phyloP scores from a whole-genome alignment of 92 coral and sea anemone species.

The Epizoanthus scotinus region DNA sequence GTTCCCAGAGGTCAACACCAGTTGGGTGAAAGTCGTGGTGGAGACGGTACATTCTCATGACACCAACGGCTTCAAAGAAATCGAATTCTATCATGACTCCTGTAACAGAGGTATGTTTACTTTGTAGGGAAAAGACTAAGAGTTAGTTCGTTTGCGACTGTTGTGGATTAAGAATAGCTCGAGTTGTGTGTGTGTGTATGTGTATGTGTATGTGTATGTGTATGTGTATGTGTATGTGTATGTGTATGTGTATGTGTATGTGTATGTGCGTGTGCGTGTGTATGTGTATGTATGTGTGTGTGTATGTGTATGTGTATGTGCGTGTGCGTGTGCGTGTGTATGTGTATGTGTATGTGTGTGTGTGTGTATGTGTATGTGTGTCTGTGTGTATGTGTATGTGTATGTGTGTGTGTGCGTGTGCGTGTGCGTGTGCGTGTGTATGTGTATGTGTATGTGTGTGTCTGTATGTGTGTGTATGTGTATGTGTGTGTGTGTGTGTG shows the following conservation, averaged over 20 bases:
- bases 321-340: too few species aligned
- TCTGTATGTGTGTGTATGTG: too few species aligned
- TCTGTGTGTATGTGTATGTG: not conserved
- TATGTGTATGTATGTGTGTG: too few species aligned
- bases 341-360: not conserved
- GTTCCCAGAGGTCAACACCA: constrained; percentile 71
- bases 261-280: not conserved
- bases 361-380: not conserved
- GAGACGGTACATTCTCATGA: constrained; percentile 42
- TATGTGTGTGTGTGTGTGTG: too few species aligned
- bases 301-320: too few species aligned
- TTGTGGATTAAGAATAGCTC: too few species aligned
- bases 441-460: too few species aligned
- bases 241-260: not conserved
- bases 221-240: not conserved
- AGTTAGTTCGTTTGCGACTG: not conserved
- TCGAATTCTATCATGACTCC: constrained; percentile 77
- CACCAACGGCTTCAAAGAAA: constrained; percentile 82
- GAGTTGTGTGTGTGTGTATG: too few species aligned
- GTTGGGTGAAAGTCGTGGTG: constrained; percentile 67
- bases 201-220: not conserved
- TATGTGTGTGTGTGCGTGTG: not conserved
- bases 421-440: not conserved
- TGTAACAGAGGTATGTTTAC: constrained; percentile 63
- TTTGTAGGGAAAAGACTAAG: too few species aligned